These are phyloP conservation scores for Corynorhinus townsendii DNA, from an alignment of 2,113 vertebrate genomes.

Conservation along the genomic window DNA sequence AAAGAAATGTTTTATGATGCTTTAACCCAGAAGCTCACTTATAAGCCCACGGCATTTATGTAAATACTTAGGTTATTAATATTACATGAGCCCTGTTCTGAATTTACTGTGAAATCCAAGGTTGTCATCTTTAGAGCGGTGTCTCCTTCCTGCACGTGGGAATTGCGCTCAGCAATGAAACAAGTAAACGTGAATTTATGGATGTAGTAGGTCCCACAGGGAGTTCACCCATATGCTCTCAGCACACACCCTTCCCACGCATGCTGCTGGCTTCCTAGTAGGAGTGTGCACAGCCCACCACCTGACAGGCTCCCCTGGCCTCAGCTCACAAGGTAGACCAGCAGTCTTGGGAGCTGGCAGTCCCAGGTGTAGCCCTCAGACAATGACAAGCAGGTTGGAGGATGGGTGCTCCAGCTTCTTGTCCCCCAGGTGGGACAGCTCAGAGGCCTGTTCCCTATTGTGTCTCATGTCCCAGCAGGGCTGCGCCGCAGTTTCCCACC, in stretches of 20 bases:
- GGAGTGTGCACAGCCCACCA: fast-evolving
- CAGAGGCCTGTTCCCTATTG: background rate
- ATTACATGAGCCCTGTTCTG: background rate
- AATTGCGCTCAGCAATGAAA: background rate
- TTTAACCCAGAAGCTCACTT: background rate
- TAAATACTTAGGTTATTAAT: background rate
- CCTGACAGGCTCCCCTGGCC: too few relatives aligned
- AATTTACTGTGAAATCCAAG: background rate
- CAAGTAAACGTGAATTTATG: background rate
- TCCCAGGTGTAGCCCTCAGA: background rate
- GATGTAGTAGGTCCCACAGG: fast-evolving
- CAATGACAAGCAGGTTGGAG: fast-evolving
- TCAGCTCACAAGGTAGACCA: background rate
- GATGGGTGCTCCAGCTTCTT: fast-evolving
- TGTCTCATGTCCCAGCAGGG: background rate
- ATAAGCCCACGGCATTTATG: background rate
- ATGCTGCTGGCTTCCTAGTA: background rate
- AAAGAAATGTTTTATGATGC: constrained; percentile 7
- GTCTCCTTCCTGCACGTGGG: background rate
- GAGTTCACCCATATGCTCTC: background rate
- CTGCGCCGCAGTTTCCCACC: background rate
- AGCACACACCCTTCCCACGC: background rate
- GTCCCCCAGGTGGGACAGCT: fast-evolving
- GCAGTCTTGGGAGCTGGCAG: background rate
- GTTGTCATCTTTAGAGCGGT: background rate